Evolutionary conservation across 2,797 vertebrate genomes (phyloP).

Genomic region (Gallinago solitaria): DNA sequence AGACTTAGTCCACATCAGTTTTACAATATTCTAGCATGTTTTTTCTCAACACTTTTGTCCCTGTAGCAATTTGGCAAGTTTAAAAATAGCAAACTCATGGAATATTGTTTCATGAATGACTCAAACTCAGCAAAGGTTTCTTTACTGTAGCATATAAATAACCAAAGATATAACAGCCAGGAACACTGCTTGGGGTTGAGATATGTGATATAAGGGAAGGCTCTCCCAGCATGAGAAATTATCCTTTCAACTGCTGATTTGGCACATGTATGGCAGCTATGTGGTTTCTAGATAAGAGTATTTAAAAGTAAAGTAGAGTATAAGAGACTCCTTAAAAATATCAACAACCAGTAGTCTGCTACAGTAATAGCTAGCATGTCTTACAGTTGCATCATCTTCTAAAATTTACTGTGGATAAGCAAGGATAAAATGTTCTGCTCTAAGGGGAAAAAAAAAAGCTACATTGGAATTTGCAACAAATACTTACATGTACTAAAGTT

Average conservation of each 20-base stretch:
- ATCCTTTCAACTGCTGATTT: not conserved
- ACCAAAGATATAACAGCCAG: not conserved
- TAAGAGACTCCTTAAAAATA: not conserved
- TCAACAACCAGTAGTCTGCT: constrained; percentile 13
- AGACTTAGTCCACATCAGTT: not conserved
- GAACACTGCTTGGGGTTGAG: not conserved
- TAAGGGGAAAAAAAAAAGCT: not conserved
- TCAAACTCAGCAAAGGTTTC: not conserved
- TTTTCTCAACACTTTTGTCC: not conserved
- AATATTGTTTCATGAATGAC: not conserved
- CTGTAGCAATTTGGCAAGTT: not conserved
- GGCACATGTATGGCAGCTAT: fast-evolving
- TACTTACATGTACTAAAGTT: not conserved
- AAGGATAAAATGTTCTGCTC: constrained; percentile 11
- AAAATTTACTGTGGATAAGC: constrained; percentile 23
- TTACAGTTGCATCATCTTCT: not conserved
- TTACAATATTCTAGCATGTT: not conserved
- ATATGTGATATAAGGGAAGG: not conserved
- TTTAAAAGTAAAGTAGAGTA: not conserved
- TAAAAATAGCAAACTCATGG: not conserved
- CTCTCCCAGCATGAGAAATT: not conserved
- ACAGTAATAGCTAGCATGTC: not conserved
- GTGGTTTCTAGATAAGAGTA: not conserved
- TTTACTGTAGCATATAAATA: not conserved
- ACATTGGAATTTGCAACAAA: not conserved